Percentiles rank a stretch among this genome's conserved stretches.
These are phyloP conservation scores for Amphiprion clarkii DNA, from an alignment of 2,797 vertebrate species.

Conservation along the genomic window DNA sequence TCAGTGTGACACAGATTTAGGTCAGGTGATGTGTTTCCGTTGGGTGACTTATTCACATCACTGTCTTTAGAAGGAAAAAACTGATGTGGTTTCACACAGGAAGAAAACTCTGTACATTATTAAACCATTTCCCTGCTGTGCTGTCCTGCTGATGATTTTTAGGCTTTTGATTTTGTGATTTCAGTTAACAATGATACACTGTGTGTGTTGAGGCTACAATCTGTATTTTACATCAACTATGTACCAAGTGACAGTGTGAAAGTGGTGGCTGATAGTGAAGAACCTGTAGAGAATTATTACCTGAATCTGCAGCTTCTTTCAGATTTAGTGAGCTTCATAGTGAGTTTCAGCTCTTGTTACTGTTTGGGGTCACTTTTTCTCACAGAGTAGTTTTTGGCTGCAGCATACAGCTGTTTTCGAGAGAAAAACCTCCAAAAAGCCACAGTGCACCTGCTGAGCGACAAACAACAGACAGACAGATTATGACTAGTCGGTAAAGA, in stretches of 20 bases:
- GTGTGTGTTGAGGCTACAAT: too few species aligned
- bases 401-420: too few species aligned
- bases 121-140: background rate
- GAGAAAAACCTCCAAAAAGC: background rate
- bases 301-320: background rate
- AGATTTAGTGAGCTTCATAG: background rate
- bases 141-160: background rate
- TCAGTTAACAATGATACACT: background rate
- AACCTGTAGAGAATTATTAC: too few species aligned
- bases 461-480: background rate
- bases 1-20: background rate
- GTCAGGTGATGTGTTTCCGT: background rate
- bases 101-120: background rate
- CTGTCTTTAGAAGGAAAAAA: background rate
- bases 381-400: background rate
- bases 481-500: too few species aligned
- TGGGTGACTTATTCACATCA: background rate
- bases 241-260: background rate
- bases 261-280: background rate
- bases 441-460: background rate
- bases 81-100: background rate
- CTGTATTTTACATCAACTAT: background rate
- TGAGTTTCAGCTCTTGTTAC: background rate
- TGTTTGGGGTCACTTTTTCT: background rate
- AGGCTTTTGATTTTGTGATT: background rate